Conservation (phyloP, 2,888 invertebrate species). For the Nephrocerus scutellatus region DNA sequence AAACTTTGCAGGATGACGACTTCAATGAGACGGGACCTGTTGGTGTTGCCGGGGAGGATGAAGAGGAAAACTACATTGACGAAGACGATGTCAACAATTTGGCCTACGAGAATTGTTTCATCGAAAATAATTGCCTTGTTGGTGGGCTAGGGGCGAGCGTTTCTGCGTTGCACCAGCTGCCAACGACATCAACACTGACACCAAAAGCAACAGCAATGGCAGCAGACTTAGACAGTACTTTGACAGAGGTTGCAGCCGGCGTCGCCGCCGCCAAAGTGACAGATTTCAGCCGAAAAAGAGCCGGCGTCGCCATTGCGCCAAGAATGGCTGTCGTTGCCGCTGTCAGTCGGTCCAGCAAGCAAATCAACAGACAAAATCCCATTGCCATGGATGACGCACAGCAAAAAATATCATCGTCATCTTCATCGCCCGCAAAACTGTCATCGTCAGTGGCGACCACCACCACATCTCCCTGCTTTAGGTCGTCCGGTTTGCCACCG, state of each 20-base stretch:
- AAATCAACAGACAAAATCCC: no score
- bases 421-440: slow-evolving; percentile 2
- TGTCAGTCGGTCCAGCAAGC: no score
- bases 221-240: no score
- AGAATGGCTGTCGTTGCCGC: no score
- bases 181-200: slow-evolving; percentile 5
- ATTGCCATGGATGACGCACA: no score
- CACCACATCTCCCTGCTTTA: slow-evolving; percentile 13
- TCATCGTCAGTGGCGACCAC: neutral
- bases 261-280: no score
- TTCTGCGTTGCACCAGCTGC: slow-evolving; percentile 24
- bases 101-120: slow-evolving; percentile 35
- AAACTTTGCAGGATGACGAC: slow-evolving; percentile 25
- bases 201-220: slow-evolving; percentile 7
- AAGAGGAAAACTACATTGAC: slow-evolving; percentile 37
- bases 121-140: slow-evolving; percentile 33
- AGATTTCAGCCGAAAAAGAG: neutral
- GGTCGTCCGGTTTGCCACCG: no score
- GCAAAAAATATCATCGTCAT: slow-evolving; percentile 1
- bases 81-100: slow-evolving; percentile 36
- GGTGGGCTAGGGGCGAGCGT: slow-evolving; percentile 29
- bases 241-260: no score
- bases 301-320: slow-evolving; percentile 7
- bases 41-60: slow-evolving; percentile 26
- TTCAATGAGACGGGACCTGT: slow-evolving; percentile 25